phyloP scores from a whole-genome alignment of 2,113 vertebrate species.

The Enhydra lutris region DNA sequence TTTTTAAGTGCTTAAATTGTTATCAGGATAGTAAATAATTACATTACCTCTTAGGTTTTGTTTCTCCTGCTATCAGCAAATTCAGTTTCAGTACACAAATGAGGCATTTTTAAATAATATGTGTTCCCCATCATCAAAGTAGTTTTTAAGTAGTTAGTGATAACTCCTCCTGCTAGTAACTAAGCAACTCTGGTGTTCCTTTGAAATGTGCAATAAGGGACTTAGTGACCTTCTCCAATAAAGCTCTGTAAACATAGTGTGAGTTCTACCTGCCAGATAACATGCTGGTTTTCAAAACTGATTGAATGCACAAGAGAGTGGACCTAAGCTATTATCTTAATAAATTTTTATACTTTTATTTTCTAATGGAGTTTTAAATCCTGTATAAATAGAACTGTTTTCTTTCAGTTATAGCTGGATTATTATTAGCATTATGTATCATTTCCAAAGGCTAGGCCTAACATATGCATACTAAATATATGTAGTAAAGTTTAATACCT shows the following conservation, averaged over 20 bases:
- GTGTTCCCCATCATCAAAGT: background rate
- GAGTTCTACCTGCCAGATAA: slow-evolving; percentile 16
- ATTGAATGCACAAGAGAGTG: background rate
- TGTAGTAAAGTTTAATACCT: background rate
- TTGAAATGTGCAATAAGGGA: background rate
- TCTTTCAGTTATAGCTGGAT: background rate
- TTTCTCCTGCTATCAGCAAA: background rate
- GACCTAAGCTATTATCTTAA: background rate
- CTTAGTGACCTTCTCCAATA: background rate
- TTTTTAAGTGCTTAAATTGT: background rate
- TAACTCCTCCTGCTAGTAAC: background rate
- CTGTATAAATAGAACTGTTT: background rate
- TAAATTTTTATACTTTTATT: background rate
- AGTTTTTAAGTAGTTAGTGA: slow-evolving; percentile 7
- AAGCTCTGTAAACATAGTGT: slow-evolving; percentile 30
- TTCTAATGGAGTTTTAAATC: background rate
- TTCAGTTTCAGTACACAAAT: background rate
- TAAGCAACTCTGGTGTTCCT: background rate
- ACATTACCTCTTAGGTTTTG: background rate
- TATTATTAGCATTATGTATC: background rate
- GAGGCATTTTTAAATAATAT: background rate
- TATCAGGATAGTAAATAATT: slow-evolving; percentile 20
- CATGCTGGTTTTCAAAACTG: background rate
- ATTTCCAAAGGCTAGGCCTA: slow-evolving; percentile 31
- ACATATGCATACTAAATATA: background rate